Base-by-base conservation (phyloP, 2,888 invertebrate genomes). In the Arctia plantaginis region DNA sequence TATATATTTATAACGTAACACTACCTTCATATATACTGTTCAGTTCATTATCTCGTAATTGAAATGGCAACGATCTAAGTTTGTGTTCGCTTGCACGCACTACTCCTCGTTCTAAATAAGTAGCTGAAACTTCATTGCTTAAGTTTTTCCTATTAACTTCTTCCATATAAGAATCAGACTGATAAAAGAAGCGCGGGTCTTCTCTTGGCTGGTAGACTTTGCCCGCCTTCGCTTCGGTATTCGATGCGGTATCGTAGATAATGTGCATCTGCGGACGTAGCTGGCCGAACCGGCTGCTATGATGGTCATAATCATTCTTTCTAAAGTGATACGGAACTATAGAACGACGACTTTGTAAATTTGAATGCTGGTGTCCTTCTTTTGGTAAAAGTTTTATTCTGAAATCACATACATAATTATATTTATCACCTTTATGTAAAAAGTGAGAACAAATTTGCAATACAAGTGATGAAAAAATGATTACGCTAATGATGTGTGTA, bases 181-280 rank as follows among this genome's bases (percentile, higher is more conserved):
- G 93, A 84, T 95, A 95, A 89, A 91, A 95, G 79, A 93, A 87
- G 59, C 92, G 89, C 8, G 95, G 95, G 88, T 95, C 93, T 90
- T 95, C 93, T 84, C 91, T 88, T 73, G 95, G 93, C 77, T 92
- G 87, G 88, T 94, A 89, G 79, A 93, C 79, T 86, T 92, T 90
- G 87, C 89, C 74, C 77, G 90, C 69, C 85, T 90, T 85, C 82
- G 83, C 77, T 81, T 87, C 64, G 90, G 90, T 35, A 85, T 85
- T 66, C 89, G 88, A 69, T 83, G 85, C 30, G 88, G 87, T 64
- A 87, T 87, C 77, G 85, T 88, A 77, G 83, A 87, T 51, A 90
- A 85, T 68, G 85, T 90, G 88, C 86, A 88, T 33, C 87, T 89
- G 79, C 87, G 90, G 27, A 78, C 85, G 87, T 90, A 88, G 72